These are phyloP conservation scores for Ephydatia muelleri DNA, from an alignment of 37 sponge, comb jelly and placozoan genomes.

Conservation along the genomic window DNA sequence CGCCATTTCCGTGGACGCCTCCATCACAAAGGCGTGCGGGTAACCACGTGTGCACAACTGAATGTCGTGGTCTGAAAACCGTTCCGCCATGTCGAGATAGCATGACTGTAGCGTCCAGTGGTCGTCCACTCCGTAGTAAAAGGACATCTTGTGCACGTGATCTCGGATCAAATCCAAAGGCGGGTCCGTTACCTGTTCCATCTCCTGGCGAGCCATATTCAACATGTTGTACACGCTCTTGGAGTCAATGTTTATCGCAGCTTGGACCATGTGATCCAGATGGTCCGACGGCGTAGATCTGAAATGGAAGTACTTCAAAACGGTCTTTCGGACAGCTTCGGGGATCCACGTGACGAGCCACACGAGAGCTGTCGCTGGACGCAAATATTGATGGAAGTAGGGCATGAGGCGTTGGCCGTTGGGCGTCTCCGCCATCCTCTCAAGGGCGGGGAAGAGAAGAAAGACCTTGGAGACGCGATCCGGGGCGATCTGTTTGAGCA, in stretches of 20 bases:
- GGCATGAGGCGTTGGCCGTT: slow-evolving; percentile 33
- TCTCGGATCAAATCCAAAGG: slow-evolving; percentile 26
- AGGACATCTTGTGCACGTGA: slow-evolving; percentile 44
- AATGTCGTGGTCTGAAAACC: slow-evolving; percentile 56
- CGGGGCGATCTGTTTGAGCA: slow-evolving; percentile 44
- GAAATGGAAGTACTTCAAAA: slow-evolving; percentile 17
- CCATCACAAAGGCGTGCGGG: slow-evolving; percentile 69
- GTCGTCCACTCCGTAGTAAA: slow-evolving; percentile 76
- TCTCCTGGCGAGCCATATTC: slow-evolving; percentile 61
- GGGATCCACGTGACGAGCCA: slow-evolving; percentile 29
- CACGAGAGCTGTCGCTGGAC: slow-evolving; percentile 7
- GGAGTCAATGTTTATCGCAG: too few relatives aligned
- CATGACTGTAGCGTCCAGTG: slow-evolving; percentile 43
- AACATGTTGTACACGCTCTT: slow-evolving; percentile 52
- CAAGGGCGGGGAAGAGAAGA: slow-evolving; percentile 78
- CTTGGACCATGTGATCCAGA: slow-evolving; percentile 26
- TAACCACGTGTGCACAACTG: slow-evolving; percentile 37
- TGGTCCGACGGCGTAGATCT: slow-evolving; percentile 34
- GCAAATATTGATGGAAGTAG: slow-evolving; percentile 32
- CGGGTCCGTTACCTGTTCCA: slow-evolving; percentile 46
- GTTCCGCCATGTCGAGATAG: slow-evolving; percentile 32
- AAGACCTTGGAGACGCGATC: slow-evolving; percentile 44
- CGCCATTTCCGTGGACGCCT: slow-evolving; percentile 58
- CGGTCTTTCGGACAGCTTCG: not conserved
- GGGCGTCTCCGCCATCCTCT: slow-evolving; percentile 59